These are phyloP conservation scores for Cebidichthys violaceus DNA, from an alignment of 2,113 vertebrate genomes.

Conservation along the genomic window DNA sequence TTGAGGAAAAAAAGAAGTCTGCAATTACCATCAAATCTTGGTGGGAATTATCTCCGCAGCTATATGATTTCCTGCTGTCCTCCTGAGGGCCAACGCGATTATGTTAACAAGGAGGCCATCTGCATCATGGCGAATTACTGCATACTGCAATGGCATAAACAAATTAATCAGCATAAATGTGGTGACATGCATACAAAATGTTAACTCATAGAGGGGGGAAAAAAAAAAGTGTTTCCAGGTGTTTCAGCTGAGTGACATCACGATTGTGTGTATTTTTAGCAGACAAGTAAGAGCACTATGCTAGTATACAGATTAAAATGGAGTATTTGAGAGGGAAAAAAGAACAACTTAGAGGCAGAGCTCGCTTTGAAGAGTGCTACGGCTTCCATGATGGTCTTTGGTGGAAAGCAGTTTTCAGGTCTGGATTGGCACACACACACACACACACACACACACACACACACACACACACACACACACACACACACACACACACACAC, in stretches of 20 bases:
- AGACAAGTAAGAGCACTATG: too few relatives aligned
- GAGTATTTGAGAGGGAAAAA: slow-evolving; percentile 12
- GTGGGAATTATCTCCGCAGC: slow-evolving; percentile 36
- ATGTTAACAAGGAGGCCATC: slow-evolving; percentile 54
- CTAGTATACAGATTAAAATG: slow-evolving; percentile 1
- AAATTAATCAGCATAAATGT: slow-evolving; percentile 15
- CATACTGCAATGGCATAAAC: slow-evolving; percentile 7
- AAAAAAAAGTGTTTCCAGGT: background rate
- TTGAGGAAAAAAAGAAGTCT: background rate
- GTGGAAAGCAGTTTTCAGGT: slow-evolving; percentile 44
- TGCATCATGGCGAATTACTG: slow-evolving; percentile 46
- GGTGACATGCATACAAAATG: background rate
- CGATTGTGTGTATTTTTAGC: slow-evolving; percentile 6
- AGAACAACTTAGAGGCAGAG: background rate
- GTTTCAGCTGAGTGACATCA: background rate
- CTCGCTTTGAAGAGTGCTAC: slow-evolving; percentile 20
- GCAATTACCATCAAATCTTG: slow-evolving; percentile 38
- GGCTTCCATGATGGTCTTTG: slow-evolving; percentile 36
- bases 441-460: slow-evolving; percentile 22
- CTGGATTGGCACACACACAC: slow-evolving; percentile 48
- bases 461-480: background rate
- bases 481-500: slow-evolving; percentile 40
- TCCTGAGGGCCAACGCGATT: slow-evolving; percentile 34
- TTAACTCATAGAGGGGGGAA: background rate
- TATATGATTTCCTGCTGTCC: slow-evolving; percentile 41